Evolutionary conservation across 2,888 invertebrate species (phyloP), one percentile per base, ranked within the genome.

Genomic region (Phyllotreta striolata): DNA sequence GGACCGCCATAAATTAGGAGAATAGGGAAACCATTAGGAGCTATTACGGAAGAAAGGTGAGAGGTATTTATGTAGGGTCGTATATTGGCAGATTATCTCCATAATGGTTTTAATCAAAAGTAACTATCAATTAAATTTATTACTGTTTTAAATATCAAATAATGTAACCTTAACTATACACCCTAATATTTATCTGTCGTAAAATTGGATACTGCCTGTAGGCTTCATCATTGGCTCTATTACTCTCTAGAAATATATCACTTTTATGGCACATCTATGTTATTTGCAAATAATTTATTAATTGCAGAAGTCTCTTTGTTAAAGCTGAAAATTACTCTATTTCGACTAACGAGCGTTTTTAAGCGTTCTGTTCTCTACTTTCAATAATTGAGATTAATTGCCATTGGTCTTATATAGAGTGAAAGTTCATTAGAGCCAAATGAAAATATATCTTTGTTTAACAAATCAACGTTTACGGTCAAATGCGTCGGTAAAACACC

Each of bases 1-100:
- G 51, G 64, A 64, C 59, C 61, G 66, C 47, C 39, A 66, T 57
- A 62, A 67, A 67, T 67, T 62, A 67, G 58, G 49, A 43, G 43
- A 57, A 34, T 56, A 34, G 38, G 49, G 57, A 58, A 58, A 51
- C 52, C 44, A 63, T 57, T 58, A 57, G 54, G 34, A 55, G 52
- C 58, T 63, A 54, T 52, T 57, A 57, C 38, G 60, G 39, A 49
- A 52, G 37, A 57, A 44, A 63, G 46, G 52, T 58, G 57, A 63
- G 54, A 58, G 43, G 58, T 58, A 63, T 63, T 63, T 63, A 63
- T 63, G 47, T 39, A 34, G 12, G 55, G 62, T 55, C 62, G 47
- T 55, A 55, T 62, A 62, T 62, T 62, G 55, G 62, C 44, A 55
- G 62, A 62, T 61, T 52, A 60, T 60, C 60, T 60, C 35, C 40